Evolutionary conservation across 2,797 vertebrate species (phyloP).

Genomic region (Tamandua tetradactyla): DNA sequence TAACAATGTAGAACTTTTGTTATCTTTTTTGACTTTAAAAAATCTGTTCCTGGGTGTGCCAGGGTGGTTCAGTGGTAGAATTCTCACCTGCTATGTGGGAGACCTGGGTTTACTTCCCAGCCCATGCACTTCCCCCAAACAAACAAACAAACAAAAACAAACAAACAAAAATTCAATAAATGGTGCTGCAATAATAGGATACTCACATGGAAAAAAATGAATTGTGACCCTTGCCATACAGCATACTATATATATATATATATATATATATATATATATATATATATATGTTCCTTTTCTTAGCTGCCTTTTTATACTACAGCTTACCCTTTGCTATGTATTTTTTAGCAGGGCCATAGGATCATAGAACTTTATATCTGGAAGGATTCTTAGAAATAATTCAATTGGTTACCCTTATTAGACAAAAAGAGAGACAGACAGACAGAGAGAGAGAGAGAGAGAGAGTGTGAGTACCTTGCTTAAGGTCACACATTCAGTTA

Average conservation of each 20-base stretch:
- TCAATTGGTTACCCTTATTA: neutral
- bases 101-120: too few relatives aligned
- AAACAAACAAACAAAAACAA: too few relatives aligned
- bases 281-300: neutral
- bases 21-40: neutral
- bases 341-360: neutral
- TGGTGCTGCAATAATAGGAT: too few relatives aligned
- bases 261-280: too few relatives aligned
- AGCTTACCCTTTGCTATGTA: neutral
- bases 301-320: neutral
- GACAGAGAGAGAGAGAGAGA: neutral
- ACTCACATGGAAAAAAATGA: too few relatives aligned
- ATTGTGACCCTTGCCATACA: too few relatives aligned
- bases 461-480: neutral
- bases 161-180: too few relatives aligned
- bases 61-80: too few relatives aligned
- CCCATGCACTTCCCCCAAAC: too few relatives aligned
- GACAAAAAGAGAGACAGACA: neutral
- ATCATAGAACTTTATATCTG: neutral
- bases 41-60: too few relatives aligned
- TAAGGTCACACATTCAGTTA: neutral
- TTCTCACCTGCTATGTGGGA: too few relatives aligned
- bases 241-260: too few relatives aligned
- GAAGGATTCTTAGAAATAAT: neutral
- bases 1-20: neutral